Evolutionary conservation across 2,888 invertebrate species (phyloP).

Genomic region (Cataglyphis cursor): DNA sequence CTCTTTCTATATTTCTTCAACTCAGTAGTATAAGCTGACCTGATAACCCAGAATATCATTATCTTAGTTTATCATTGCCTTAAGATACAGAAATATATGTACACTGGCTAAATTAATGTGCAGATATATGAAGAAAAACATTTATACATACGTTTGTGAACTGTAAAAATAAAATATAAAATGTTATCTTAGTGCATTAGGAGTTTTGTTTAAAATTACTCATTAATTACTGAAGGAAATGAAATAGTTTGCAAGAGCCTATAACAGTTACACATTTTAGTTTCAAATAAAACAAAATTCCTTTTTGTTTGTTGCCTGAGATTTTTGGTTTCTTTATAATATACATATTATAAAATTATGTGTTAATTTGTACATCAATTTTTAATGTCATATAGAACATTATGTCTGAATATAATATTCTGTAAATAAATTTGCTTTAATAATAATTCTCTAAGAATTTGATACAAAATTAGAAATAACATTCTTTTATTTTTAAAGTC

Average conservation of each 20-base stretch:
- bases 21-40: slow-evolving; percentile 30
- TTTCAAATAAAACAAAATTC: not conserved
- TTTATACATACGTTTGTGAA: not conserved
- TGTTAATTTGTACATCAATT: not conserved
- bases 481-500: not conserved
- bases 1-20: slow-evolving; percentile 4
- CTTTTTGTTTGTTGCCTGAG: not conserved
- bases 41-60: slow-evolving; percentile 61
- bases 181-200: not conserved
- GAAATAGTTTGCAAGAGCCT: not conserved
- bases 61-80: slow-evolving; percentile 54
- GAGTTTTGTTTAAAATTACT: not conserved
- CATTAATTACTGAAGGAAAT: not conserved
- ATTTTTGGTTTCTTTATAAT: not conserved
- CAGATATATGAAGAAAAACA: not conserved
- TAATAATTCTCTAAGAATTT: not conserved
- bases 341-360: not conserved
- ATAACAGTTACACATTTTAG: not conserved
- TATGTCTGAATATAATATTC: not conserved
- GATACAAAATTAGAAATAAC: not conserved
- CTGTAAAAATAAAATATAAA: not conserved
- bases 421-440: not conserved
- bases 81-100: slow-evolving; percentile 1
- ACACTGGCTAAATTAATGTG: not conserved
- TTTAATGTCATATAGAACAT: not conserved